phyloP scores from a whole-genome alignment of 2,113 vertebrate species.

The Chaetorhynchus papuensis region DNA sequence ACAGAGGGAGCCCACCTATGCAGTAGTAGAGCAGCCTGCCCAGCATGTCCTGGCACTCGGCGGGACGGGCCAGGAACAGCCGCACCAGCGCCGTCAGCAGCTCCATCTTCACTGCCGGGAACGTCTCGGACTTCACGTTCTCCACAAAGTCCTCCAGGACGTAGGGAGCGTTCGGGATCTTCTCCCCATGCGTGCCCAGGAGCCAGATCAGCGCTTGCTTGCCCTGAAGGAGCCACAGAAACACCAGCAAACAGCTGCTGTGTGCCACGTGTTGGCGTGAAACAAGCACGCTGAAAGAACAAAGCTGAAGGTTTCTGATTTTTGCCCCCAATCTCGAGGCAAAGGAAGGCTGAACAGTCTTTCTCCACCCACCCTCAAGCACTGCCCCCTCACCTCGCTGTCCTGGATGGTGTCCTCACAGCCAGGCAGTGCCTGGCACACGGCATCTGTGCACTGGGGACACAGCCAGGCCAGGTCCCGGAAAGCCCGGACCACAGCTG shows the following conservation, averaged over 20 bases:
- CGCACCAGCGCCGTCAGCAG: conserved; percentile 84
- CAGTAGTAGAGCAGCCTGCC: conserved; percentile 86
- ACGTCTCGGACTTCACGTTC: conserved; percentile 78
- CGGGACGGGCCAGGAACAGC: conserved; percentile 86
- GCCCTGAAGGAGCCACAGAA: conserved; percentile 72
- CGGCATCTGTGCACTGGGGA: conserved; percentile 82
- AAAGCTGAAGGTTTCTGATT: not conserved
- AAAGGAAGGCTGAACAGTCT: not conserved
- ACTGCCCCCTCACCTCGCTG: conserved; percentile 76
- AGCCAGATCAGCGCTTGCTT: conserved; percentile 93
- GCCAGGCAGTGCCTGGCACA: conserved; percentile 83
- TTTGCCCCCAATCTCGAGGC: not conserved
- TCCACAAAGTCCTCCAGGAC: conserved; percentile 89
- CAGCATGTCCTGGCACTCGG: conserved; percentile 91
- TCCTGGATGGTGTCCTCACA: conserved; percentile 89
- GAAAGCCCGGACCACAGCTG: conserved; percentile 90
- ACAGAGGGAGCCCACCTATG: conserved; percentile 75
- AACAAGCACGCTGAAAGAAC: fast-evolving
- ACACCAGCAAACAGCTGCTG: not conserved
- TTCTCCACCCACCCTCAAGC: not conserved
- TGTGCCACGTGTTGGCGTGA: fast-evolving
- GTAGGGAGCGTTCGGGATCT: conserved; percentile 84
- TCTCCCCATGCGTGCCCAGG: conserved; percentile 84
- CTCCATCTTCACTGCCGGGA: conserved; percentile 86
- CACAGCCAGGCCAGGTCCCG: conserved; percentile 93